These are phyloP conservation scores for Australoheros facetus DNA, from an alignment of 2,797 vertebrate species.

Conservation along the genomic window DNA sequence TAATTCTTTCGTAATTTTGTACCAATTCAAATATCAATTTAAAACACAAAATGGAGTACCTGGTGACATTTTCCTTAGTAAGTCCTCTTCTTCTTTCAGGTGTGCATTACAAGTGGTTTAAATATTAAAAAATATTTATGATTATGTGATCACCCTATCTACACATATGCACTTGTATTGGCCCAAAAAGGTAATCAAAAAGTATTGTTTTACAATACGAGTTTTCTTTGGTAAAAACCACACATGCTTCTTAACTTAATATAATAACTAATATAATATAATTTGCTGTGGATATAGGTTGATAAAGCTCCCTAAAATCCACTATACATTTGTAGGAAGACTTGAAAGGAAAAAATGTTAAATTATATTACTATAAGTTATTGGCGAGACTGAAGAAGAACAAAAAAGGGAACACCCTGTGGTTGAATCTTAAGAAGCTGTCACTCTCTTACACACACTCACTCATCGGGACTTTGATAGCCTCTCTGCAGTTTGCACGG, in stretches of 20 bases:
- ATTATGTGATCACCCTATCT: not conserved
- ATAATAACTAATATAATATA: not conserved
- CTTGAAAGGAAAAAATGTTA: not conserved
- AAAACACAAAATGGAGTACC: not conserved
- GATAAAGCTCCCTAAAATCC: slow-evolving; percentile 11
- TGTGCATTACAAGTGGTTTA: not conserved
- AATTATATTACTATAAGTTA: not conserved
- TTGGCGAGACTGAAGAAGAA: not conserved
- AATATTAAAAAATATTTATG: not conserved
- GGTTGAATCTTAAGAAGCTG: slow-evolving; percentile 17
- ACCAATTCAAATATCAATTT: not conserved
- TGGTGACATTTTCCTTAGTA: not conserved
- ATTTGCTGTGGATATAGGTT: not conserved
- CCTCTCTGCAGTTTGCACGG: slow-evolving; percentile 9
- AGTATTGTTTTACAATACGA: not conserved
- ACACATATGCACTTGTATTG: not conserved
- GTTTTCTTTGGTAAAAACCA: not conserved
- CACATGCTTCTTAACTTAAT: not conserved
- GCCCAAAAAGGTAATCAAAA: not conserved
- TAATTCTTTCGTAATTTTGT: not conserved
- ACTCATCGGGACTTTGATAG: slow-evolving; percentile 29
- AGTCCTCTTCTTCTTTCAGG: not conserved
- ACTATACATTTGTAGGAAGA: not conserved
- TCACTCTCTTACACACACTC: slow-evolving; percentile 13
- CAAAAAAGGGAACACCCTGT: not conserved